A percentile compares a stretch with the other conserved stretches of the same genome.
Evolutionary conservation across 2,113 vertebrate species (phyloP).

Genomic region (Dipodomys stephensi): DNA sequence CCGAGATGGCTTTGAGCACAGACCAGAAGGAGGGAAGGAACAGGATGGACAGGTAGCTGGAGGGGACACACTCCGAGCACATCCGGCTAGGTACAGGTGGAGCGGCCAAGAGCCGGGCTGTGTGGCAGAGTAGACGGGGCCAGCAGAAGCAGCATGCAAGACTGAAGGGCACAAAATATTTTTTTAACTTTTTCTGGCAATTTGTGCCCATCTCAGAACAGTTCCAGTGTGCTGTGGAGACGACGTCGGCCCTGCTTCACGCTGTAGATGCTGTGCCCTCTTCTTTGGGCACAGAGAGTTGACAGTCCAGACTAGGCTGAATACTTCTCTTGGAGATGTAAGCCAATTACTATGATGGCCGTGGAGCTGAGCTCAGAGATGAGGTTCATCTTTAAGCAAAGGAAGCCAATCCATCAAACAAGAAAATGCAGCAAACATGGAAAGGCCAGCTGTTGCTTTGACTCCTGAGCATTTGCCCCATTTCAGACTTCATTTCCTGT

Average conservation of each 20-base stretch:
- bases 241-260: too few relatives aligned
- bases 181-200: too few relatives aligned
- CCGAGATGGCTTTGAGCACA: background rate
- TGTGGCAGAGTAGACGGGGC: accelerated
- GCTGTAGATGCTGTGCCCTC: too few relatives aligned
- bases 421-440: accelerated
- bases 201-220: too few relatives aligned
- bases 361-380: background rate
- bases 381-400: accelerated
- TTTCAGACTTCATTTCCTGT: background rate
- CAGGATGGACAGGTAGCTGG: too few relatives aligned
- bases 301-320: background rate
- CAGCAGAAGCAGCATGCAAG: background rate
- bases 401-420: background rate
- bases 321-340: background rate
- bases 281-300: accelerated
- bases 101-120: background rate
- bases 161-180: too few relatives aligned
- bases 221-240: too few relatives aligned
- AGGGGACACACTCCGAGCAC: background rate
- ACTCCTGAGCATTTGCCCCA: background rate
- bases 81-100: accelerated
- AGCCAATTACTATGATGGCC: background rate
- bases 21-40: too few relatives aligned
- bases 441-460: background rate